These are phyloP conservation scores for Caenorhabditis sp. DNA, from an alignment of 2,888 invertebrate genomes.

Conservation along the genomic window DNA sequence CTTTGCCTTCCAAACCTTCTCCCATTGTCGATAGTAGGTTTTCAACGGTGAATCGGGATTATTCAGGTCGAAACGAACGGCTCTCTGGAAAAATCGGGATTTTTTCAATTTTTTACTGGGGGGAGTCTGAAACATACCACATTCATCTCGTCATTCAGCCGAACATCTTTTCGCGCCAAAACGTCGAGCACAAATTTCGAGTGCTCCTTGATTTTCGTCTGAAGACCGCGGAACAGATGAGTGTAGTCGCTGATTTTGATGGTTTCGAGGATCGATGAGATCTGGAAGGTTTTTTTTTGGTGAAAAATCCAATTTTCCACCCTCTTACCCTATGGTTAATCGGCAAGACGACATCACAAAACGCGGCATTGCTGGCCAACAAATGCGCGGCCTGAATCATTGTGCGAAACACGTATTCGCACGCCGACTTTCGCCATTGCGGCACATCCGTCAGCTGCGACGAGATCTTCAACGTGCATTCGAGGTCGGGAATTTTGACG, in stretches of 20 bases:
- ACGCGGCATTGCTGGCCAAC: conserved; percentile 56
- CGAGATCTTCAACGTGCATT: conserved; percentile 37
- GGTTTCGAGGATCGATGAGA: conserved; percentile 31
- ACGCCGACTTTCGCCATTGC: conserved; percentile 31
- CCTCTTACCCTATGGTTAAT: conserved; percentile 46
- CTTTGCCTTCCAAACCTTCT: conserved; percentile 57
- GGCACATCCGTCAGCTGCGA: conserved; percentile 36
- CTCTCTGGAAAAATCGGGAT: conserved; percentile 25
- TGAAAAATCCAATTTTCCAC: background rate
- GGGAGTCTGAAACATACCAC: conserved; percentile 25
- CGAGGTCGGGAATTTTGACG: conserved; percentile 36
- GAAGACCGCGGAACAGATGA: conserved; percentile 51
- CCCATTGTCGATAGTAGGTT: conserved; percentile 53
- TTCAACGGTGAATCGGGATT: conserved; percentile 50
- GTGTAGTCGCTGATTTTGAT: conserved; percentile 52
- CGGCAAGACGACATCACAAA: conserved; percentile 58
- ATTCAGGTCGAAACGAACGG: conserved; percentile 46
- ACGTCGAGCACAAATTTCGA: conserved; percentile 36
- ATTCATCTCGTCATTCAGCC: conserved; percentile 48
- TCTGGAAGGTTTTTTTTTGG: no score
- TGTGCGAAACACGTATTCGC: conserved; percentile 47
- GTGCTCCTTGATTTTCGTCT: conserved; percentile 48
- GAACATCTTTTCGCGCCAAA: conserved; percentile 27
- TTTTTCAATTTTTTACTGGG: background rate
- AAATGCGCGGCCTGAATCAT: conserved; percentile 55